phyloP scores from a whole-genome alignment of 2,113 vertebrate genomes.

The Cyprinus carpio region DNA sequence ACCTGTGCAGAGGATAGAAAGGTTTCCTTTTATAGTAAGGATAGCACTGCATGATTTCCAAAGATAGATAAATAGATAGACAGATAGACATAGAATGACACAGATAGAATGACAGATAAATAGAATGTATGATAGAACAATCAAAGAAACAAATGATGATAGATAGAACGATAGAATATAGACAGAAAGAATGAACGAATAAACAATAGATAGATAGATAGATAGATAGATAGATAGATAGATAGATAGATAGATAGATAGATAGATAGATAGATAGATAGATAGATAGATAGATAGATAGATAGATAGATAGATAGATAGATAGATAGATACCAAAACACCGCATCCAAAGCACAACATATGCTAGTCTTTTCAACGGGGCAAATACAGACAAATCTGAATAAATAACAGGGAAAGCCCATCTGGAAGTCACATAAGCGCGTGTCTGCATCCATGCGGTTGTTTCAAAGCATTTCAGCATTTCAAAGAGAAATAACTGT shows the following conservation, averaged over 20 bases:
- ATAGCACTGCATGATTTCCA: background rate
- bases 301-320: background rate
- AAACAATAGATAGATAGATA: background rate
- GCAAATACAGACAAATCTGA: background rate
- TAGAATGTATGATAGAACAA: background rate
- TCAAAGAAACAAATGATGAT: background rate
- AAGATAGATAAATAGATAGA: background rate
- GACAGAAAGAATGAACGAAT: background rate
- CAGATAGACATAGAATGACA: background rate
- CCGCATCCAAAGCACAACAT: background rate
- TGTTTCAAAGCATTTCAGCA: background rate
- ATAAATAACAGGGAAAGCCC: background rate
- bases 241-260: background rate
- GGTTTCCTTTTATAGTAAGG: background rate
- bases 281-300: background rate
- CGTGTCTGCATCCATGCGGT: background rate
- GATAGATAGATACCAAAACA: background rate
- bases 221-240: no score
- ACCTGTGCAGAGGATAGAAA: background rate
- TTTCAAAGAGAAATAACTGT: conserved; percentile 30
- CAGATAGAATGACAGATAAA: background rate
- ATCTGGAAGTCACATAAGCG: background rate
- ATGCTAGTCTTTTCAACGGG: background rate
- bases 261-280: background rate
- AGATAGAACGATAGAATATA: background rate